Percentiles rank a stretch among this genome's conserved stretches.
These are phyloP conservation scores for Campoplex nolae DNA, from an alignment of 2,888 invertebrate species.

Conservation along the genomic window DNA sequence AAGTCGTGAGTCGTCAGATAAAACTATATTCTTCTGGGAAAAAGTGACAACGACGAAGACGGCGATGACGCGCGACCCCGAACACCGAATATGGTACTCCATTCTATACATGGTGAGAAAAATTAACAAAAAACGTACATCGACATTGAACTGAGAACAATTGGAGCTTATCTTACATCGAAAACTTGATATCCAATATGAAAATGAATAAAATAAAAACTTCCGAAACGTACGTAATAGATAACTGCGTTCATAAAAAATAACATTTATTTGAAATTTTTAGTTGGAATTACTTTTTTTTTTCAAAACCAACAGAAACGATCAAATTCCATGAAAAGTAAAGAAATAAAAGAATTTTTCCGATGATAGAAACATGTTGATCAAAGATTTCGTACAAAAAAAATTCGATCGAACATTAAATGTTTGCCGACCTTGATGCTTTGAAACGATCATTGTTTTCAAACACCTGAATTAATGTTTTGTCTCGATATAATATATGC, in stretches of 20 bases:
- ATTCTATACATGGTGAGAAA: background rate
- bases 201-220: background rate
- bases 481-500: background rate
- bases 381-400: no score
- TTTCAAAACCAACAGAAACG: background rate
- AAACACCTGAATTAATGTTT: conserved; percentile 18
- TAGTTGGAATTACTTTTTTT: background rate
- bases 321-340: background rate
- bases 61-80: conserved; percentile 34
- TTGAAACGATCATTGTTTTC: background rate
- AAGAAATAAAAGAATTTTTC: background rate
- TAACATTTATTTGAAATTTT: background rate
- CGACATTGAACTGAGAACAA: conserved; percentile 8
- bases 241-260: background rate
- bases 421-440: background rate
- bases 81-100: background rate
- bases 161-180: background rate
- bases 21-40: conserved; percentile 71
- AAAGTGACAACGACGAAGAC: conserved; percentile 60
- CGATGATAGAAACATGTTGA: background rate
- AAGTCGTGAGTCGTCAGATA: conserved; percentile 66
- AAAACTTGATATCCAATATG: background rate
- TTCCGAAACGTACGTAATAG: background rate
- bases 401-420: background rate
- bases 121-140: conserved; percentile 14